Evolutionary conservation across 2,113 vertebrate species (phyloP).

Genomic region (Clinocottus analis): DNA sequence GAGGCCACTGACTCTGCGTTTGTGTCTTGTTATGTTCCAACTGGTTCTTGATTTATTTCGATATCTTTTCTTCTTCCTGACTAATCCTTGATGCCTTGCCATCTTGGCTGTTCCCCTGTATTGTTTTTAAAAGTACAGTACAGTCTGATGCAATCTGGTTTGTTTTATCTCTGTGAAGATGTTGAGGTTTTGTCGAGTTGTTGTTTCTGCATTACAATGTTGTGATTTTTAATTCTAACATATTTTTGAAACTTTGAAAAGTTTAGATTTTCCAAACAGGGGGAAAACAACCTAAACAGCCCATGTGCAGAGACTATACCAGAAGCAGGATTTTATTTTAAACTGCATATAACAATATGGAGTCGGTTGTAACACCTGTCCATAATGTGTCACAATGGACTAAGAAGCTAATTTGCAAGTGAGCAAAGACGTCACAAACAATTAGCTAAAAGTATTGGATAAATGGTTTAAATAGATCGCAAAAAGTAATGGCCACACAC

Average conservation of each 20-base stretch:
- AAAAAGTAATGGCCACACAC: not conserved
- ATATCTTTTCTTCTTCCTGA: not conserved
- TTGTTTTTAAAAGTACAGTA: no score
- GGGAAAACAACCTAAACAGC: not conserved
- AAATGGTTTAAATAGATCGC: not conserved
- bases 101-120: not conserved
- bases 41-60: not conserved
- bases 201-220: not conserved
- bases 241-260: not conserved
- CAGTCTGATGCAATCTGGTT: not conserved
- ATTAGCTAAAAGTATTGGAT: not conserved
- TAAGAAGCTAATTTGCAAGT: not conserved
- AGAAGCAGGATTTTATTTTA: not conserved
- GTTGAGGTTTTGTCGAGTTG: not conserved
- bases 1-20: slow-evolving; percentile 1
- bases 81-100: no score
- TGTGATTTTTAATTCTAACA: not conserved
- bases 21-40: not conserved
- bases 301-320: not conserved
- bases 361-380: not conserved
- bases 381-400: not conserved
- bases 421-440: not conserved
- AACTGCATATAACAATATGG: not conserved
- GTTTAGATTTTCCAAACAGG: not conserved
- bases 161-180: not conserved